Percentiles rank a stretch among this genome's conserved stretches.
Evolutionary conservation across 2,113 vertebrate genomes (phyloP).

Genomic region (Brienomyrus brachyistius): DNA sequence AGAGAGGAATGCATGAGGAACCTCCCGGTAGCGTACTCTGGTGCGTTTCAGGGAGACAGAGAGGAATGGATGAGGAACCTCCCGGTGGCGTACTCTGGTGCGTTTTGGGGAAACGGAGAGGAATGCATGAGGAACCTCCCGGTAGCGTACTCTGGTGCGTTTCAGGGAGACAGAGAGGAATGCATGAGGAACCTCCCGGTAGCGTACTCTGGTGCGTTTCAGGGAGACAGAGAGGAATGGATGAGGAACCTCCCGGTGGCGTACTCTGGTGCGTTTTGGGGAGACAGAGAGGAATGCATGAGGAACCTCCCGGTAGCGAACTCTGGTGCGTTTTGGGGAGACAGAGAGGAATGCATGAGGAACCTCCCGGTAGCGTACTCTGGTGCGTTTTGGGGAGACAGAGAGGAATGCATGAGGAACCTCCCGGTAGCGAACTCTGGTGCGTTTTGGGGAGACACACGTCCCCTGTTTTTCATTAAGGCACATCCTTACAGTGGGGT

Average conservation of each 20-base stretch:
- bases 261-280: no score
- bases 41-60: neutral
- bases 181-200: no score
- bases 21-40: neutral
- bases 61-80: no score
- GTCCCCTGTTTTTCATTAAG: neutral
- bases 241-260: no score
- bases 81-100: no score
- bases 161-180: neutral
- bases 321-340: neutral
- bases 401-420: neutral
- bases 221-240: no score
- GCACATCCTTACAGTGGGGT: neutral
- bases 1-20: neutral
- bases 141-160: neutral
- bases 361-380: no score
- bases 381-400: neutral
- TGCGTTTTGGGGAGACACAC: neutral
- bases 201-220: no score
- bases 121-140: neutral
- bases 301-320: no score
- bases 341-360: neutral
- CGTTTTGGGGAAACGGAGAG: no score
- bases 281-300: no score
- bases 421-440: neutral